Conservation (phyloP, 2,888 invertebrate species). For the Cataglyphis albicans region DNA sequence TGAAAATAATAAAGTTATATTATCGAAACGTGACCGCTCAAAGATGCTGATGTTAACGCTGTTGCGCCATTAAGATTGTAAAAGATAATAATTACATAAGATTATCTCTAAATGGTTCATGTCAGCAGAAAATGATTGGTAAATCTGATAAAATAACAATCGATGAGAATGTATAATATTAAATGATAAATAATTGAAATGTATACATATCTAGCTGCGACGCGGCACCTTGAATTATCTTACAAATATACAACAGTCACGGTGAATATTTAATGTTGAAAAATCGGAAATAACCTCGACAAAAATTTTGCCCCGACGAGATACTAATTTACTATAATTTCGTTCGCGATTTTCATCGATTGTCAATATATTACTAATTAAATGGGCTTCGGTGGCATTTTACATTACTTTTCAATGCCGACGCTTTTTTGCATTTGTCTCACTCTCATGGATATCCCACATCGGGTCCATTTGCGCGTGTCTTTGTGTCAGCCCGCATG, state of each 20-base stretch:
- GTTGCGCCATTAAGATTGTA: not conserved
- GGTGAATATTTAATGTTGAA: conserved; percentile 12
- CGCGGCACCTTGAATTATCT: not conserved
- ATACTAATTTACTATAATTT: conserved; percentile 16
- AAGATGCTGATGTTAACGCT: not conserved
- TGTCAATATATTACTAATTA: conserved; percentile 33
- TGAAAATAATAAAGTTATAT: not conserved
- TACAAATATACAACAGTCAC: not conserved
- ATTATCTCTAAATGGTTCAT: conserved; percentile 2
- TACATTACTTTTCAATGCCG: conserved; percentile 3
- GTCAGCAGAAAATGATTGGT: not conserved
- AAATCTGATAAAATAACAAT: not conserved
- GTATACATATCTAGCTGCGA: not conserved
- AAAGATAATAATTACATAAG: not conserved
- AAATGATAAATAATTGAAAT: conserved; percentile 5
- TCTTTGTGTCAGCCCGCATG: conserved; percentile 40
- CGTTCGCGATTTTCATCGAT: conserved; percentile 28
- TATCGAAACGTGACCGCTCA: not conserved
- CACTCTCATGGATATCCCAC: conserved; percentile 28
- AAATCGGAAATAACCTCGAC: not conserved
- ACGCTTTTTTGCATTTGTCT: conserved; percentile 33
- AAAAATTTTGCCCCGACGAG: not conserved
- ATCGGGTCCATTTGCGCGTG: conserved; percentile 25
- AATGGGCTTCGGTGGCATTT: conserved; percentile 38
- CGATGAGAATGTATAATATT: not conserved